Conservation (phyloP, 2,888 invertebrate species). For the Mesorhabditis sp. region DNA sequence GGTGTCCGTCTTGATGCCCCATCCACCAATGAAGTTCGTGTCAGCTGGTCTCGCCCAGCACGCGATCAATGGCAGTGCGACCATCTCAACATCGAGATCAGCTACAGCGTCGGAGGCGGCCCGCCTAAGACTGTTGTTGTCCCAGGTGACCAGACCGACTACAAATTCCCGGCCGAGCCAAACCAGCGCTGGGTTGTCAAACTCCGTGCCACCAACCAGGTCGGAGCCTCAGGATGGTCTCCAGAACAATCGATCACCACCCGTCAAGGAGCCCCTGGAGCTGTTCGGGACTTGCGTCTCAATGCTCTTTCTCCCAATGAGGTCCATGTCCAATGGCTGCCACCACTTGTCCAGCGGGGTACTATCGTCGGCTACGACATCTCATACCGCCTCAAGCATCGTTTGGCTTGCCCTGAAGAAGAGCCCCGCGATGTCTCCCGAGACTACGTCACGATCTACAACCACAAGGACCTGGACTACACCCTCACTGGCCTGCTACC, state of each 20-base stretch:
- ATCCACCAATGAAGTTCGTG: slow-evolving; percentile 52
- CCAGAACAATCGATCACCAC: slow-evolving; percentile 51
- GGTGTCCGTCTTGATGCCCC: slow-evolving; percentile 48
- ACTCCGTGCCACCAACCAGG: slow-evolving; percentile 38
- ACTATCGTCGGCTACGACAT: slow-evolving; percentile 58
- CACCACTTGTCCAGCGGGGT: slow-evolving; percentile 52
- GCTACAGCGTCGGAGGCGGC: slow-evolving; percentile 51
- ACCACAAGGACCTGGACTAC: slow-evolving; percentile 57
- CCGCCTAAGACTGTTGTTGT: slow-evolving; percentile 50
- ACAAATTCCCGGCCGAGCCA: slow-evolving; percentile 56
- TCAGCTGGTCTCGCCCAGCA: slow-evolving; percentile 51
- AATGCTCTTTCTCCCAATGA: slow-evolving; percentile 47
- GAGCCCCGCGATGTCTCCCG: slow-evolving; percentile 55
- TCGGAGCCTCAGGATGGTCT: slow-evolving; percentile 43
- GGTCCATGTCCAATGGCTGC: slow-evolving; percentile 53
- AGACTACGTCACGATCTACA: slow-evolving; percentile 58
- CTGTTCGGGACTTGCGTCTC: slow-evolving; percentile 49
- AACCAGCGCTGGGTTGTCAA: slow-evolving; percentile 56
- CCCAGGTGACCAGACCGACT: slow-evolving; percentile 53
- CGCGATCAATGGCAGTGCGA: slow-evolving; percentile 58
- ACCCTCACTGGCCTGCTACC: slow-evolving; percentile 56
- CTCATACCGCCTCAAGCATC: slow-evolving; percentile 54
- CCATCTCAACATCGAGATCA: slow-evolving; percentile 55
- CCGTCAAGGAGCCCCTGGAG: slow-evolving; percentile 56
- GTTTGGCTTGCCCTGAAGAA: slow-evolving; percentile 58